A percentile compares a stretch with the other conserved stretches of the same genome.
These are phyloP conservation scores for Xanthia togata DNA, from an alignment of 2,888 invertebrate genomes.

Conservation along the genomic window DNA sequence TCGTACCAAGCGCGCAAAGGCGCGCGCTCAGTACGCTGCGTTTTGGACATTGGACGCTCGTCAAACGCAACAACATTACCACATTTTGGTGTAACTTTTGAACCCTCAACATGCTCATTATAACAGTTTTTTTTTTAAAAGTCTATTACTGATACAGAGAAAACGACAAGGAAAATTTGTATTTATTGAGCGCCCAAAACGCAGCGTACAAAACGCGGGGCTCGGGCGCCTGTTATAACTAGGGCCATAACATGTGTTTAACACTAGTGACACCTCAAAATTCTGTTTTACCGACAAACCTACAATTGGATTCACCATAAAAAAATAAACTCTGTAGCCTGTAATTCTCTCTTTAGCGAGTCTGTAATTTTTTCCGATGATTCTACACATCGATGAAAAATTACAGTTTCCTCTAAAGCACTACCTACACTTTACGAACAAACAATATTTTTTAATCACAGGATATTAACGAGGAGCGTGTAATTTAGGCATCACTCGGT, in stretches of 20 bases:
- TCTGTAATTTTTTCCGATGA: conserved; percentile 76
- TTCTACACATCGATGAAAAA: conserved; percentile 66
- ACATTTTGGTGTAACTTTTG: no score
- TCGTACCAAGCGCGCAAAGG: no score
- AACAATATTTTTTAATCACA: conserved; percentile 76
- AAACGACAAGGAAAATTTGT: no score
- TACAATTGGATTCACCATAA: conserved; percentile 54
- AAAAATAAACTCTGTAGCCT: conserved; percentile 51
- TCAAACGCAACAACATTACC: no score
- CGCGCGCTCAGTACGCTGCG: no score
- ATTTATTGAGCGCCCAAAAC: no score
- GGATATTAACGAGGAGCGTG: conserved; percentile 59
- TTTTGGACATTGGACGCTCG: no score
- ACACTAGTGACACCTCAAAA: conserved; percentile 34
- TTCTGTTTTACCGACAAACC: conserved; percentile 28
- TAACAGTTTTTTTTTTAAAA: no score
- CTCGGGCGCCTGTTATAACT: no score
- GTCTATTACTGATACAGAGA: no score
- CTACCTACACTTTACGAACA: conserved; percentile 52
- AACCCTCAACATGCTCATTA: no score
- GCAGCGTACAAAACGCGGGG: no score
- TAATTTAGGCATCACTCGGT: conserved; percentile 71
- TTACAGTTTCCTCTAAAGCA: conserved; percentile 45
- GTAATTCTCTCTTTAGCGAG: conserved; percentile 56
- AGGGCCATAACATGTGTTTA: conserved; percentile 17